phyloP scores from a whole-genome alignment of 2,888 invertebrate species.

The Mellilla xanthometata region DNA sequence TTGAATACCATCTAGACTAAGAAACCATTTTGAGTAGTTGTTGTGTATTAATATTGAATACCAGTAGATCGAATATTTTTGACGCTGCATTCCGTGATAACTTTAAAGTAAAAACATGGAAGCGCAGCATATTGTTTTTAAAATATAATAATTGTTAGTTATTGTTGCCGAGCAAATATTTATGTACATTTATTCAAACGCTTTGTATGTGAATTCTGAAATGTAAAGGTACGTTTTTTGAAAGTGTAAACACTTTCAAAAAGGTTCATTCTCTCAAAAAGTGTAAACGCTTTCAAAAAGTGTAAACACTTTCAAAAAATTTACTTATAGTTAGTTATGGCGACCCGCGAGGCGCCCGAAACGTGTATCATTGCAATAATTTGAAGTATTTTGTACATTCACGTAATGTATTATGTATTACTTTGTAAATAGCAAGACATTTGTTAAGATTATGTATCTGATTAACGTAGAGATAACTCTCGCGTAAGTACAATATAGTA shows the following conservation, averaged over 20 bases:
- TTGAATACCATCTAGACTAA: conserved; percentile 49
- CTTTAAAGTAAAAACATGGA: conserved; percentile 18
- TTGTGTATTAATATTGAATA: conserved; percentile 35
- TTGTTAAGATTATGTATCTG: conserved; percentile 35
- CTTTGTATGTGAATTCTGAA: no score
- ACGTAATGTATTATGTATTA: conserved; percentile 50
- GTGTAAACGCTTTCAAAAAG: no score
- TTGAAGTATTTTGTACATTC: conserved; percentile 55
- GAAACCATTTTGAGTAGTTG: conserved; percentile 44
- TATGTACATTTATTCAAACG: conserved; percentile 24
- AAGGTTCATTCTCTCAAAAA: no score
- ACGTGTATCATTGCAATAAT: conserved; percentile 66
- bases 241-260: no score
- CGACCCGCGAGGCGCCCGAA: conserved; percentile 30
- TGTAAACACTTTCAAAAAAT: no score
- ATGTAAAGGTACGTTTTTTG: conserved; percentile 14
- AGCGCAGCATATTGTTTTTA: conserved; percentile 19
- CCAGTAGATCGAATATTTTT: conserved; percentile 27
- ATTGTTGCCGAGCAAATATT: conserved; percentile 26
- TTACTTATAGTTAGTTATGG: conserved; percentile 37
- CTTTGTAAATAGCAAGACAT: conserved; percentile 62
- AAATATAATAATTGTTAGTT: conserved; percentile 20
- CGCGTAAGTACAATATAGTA: conserved; percentile 50
- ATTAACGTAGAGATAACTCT: conserved; percentile 32
- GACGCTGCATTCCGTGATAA: conserved; percentile 31